These are phyloP conservation scores for Nycticryphes semicollaris DNA, from an alignment of 2,113 vertebrate genomes.

Conservation along the genomic window DNA sequence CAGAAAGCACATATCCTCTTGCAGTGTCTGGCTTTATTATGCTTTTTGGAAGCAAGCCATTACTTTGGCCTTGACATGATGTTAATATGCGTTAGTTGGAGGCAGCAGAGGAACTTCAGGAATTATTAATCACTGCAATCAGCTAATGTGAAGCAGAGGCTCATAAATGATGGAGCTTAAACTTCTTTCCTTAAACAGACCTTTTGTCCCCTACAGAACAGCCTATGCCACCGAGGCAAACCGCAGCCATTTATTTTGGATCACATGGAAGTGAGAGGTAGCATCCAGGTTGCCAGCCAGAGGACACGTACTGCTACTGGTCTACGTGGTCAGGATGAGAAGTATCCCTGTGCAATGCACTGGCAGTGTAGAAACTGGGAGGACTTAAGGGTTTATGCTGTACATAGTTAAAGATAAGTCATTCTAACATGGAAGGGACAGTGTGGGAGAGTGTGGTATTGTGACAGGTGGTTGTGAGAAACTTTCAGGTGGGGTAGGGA, in stretches of 20 bases:
- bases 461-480: neutral
- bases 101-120: neutral
- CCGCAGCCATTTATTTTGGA: neutral
- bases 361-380: neutral
- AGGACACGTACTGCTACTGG: neutral
- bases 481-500: neutral
- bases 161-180: neutral
- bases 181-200: neutral
- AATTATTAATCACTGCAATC: neutral
- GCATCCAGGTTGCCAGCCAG: neutral
- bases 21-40: neutral
- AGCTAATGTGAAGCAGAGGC: neutral
- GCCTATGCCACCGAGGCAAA: too few relatives aligned
- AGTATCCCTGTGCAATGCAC: neutral
- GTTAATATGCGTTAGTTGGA: neutral
- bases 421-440: neutral
- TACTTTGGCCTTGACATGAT: constrained; percentile 11
- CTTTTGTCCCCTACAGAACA: neutral
- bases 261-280: neutral
- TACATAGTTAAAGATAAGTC: neutral
- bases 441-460: neutral
- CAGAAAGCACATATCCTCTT: constrained; percentile 11
- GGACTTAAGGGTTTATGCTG: neutral
- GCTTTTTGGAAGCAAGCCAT: constrained; percentile 27
- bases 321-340: neutral